Evolutionary conservation across 2,113 vertebrate genomes (phyloP), one percentile per base, ranked within the genome.

Genomic region (Campylomormyrus numenius): DNA sequence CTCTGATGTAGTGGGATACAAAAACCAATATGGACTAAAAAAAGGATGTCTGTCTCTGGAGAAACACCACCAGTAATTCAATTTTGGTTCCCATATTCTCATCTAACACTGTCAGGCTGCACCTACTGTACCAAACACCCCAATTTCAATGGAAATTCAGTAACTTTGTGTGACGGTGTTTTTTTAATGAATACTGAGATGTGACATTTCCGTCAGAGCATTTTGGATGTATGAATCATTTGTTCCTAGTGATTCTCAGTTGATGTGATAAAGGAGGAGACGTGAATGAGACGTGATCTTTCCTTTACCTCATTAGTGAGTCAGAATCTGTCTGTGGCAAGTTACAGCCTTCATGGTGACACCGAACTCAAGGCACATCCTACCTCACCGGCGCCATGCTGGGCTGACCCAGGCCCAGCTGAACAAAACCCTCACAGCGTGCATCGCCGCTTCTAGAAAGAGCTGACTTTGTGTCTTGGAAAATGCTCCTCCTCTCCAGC

Each of bases 181-280:
- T 85, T 39, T 85, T 27, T 48, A n/a, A 85, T n/a, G 21, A 48
- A 49, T 27, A 49, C n/a, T 85, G 48, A 50, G 4, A 85, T 85
- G 11, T 85, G 84, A 85, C 46, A 85, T 85, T 49, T 86, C 45
- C 45, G 31, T 50, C 84, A 86, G 11, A 50, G 45, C 84, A 27
- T 86, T 86, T 86, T 49, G 45, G 84, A 86, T 11, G 7, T 86
- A 49, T 86, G 45, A 86, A 50, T 86, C 84, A 86, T 86, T 50
- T 49, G 84, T 86, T 86, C 84, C 48, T 86, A 49, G 84, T 86
- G 84, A 49, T 86, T 86, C 84, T 50, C 84, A 86, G 84, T 48
- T 46, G 45, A 27, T 86, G 84, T 86, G 27, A 50, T 50, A n/a
- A 86, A 49, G 84, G 84, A 50, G 84, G 84, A 46, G 84, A 86